Evolutionary conservation across 2,113 vertebrate species (phyloP).

Genomic region (Coptodon rendalli): DNA sequence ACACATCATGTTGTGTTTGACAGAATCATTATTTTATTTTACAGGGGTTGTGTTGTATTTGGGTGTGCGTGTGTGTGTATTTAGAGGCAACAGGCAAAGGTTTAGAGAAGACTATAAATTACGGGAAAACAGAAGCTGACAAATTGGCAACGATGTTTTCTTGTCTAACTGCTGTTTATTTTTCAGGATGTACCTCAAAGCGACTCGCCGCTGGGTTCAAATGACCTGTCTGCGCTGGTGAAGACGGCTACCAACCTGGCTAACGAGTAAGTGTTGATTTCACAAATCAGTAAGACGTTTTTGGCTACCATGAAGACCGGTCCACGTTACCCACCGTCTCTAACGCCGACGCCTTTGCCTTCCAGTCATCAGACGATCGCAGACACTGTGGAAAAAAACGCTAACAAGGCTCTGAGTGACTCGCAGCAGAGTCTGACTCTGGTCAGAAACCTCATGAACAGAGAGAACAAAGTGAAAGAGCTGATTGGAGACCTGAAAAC

Average conservation of each 20-base stretch:
- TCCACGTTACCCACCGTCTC: neutral
- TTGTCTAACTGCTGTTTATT: neutral
- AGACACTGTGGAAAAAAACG: conserved; percentile 46
- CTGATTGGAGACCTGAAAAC: conserved; percentile 65
- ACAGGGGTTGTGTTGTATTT: neutral
- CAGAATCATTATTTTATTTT: neutral
- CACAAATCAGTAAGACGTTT: neutral
- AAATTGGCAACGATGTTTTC: neutral
- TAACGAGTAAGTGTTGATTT: conserved; percentile 72
- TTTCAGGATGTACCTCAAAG: conserved; percentile 70
- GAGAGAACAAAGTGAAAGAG: conserved; percentile 39
- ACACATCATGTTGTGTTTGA: neutral
- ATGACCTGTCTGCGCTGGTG: conserved; percentile 68
- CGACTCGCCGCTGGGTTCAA: conserved; percentile 37
- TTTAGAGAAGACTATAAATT: neutral
- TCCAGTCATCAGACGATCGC: conserved; percentile 75
- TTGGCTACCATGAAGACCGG: neutral
- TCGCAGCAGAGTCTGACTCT: conserved; percentile 65
- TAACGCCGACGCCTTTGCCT: neutral
- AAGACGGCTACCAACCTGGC: conserved; percentile 76
- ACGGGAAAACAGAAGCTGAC: neutral
- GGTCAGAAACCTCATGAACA: conserved; percentile 18
- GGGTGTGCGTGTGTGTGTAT: neutral
- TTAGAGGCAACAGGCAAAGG: neutral
- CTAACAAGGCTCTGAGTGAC: conserved; percentile 46